Base-by-base conservation (phyloP, 1,140 invertebrate genomes). In the Drosophila orosa region DNA sequence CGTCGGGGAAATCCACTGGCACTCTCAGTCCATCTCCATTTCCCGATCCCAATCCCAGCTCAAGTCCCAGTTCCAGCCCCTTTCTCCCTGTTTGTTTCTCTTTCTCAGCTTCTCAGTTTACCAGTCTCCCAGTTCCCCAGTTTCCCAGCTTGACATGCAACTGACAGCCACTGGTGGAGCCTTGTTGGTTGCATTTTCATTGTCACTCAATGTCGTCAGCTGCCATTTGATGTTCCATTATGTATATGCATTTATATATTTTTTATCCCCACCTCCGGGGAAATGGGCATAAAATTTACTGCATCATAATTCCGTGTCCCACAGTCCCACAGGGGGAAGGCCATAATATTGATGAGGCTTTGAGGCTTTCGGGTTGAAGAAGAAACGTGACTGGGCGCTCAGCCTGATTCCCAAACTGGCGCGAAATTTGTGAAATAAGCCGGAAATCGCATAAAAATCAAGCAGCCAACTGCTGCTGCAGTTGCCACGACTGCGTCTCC, bases 381-480 rank as follows among this genome's bases (percentile, higher is more conserved):
- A 25, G 39, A 44, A 47, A 71, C 67, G 67, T 71, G 67, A 71
- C 67, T 57, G 48, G 63, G 31, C 55, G 25, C 67, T 15, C 42
- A 65, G 45, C 47, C 40, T 31, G 47, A 67, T 45, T 71, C 63
- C 17, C 39, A 9, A 15, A 42, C 47, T 55, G 47, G 42, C 33
- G 37, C 44, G 42, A 62, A 86, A 87, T 79, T 72, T 79, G 79
- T 83, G 76, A 82, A 86, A 86, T 86, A 89, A 83, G 79, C 79
- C 76, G 69, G 66, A 89, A 86, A 86, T 89, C 69, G 84, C 76
- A 86, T 78, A 74, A 89, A 86, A 86, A 86, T 86, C 83, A 83
- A 79, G 55, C 63, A 71, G 44, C 29, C 50, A 52, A 45, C 35
- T 37, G 33, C 54, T 54, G 55, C 39, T 58, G 73, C 61, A 67